Percentiles rank a stretch among this genome's conserved stretches.
phyloP scores from a whole-genome alignment of 2,888 invertebrate genomes.

The Ellobium chinense region DNA sequence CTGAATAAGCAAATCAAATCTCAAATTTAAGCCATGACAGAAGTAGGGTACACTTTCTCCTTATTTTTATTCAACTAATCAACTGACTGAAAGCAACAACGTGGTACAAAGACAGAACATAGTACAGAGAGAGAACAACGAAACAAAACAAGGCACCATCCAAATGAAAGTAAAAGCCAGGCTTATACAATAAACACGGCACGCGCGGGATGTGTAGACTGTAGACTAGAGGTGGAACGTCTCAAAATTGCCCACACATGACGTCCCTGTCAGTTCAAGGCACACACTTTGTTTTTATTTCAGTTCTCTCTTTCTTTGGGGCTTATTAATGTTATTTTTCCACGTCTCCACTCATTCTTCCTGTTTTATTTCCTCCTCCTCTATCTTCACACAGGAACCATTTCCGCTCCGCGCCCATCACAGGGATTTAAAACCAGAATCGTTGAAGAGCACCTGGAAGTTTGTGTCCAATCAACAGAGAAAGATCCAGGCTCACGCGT shows the following conservation, averaged over 20 bases:
- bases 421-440: too few relatives aligned
- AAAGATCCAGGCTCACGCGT: too few relatives aligned
- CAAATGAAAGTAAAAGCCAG: neutral
- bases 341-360: neutral
- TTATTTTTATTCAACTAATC: too few relatives aligned
- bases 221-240: neutral
- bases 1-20: too few relatives aligned
- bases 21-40: too few relatives aligned
- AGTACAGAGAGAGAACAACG: neutral
- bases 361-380: neutral
- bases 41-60: too few relatives aligned
- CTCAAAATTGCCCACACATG: slow-evolving; percentile 18
- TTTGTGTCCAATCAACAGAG: too few relatives aligned
- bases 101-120: too few relatives aligned
- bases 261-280: neutral
- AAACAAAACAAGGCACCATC: neutral
- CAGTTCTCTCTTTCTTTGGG: neutral
- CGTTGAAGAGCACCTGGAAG: too few relatives aligned
- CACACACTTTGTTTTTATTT: neutral
- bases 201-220: neutral
- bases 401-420: neutral
- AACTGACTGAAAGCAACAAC: too few relatives aligned
- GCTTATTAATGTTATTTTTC: neutral
- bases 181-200: slow-evolving; percentile 6
- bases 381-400: neutral